Base-by-base conservation (phyloP, 2,888 invertebrate species). In the Caprella mutica region DNA sequence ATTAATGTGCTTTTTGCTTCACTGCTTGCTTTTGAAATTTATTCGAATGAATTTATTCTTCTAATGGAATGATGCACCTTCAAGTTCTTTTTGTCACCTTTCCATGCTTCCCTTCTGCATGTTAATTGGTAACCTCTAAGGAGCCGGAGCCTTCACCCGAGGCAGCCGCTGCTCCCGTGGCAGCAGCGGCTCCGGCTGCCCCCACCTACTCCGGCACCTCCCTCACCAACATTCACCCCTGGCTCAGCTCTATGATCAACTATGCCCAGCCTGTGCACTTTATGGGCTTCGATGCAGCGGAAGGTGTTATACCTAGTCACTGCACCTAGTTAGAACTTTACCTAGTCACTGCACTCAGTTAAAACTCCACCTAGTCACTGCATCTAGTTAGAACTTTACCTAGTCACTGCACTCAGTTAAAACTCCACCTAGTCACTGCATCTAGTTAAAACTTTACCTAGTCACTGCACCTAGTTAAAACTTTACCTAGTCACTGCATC, bases 191-290 rank as follows among this genome's bases (percentile, higher is more conserved):
- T 0, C 80, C 83, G 0, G 80, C 81, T 0, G 80, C 81, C 14
- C 72, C 72, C 76, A 93, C 91, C 1, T 64, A 64, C 56, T 39
- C 53, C 5, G 64, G 64, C 40, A 92, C 94, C 52, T 97, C 97
- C 67, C 97, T 97, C 54, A 94, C 94, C 63, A 96, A 94, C 75
- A 97, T 99, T 60, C 98, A 98, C 77, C 98, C 98, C 8, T 92
- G 91, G 84, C 81, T 99, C 27, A 97, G 96, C 54, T 91, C 93
- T 59, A 88, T 98, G 86, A 89, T 99, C 72, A 99, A 98, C 79
- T 99, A 99, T 78, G 94, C 97, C 55, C 96, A 97, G 77, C 98
- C 98, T 9, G 87, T 98, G 71, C 98, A 99, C 78, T 99, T 99
- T 78, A 87, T 87, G 73, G 88, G 92, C 66, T 99, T 99, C 75